Conservation (phyloP, 2,113 vertebrate species). For the Willisornis vidua region DNA sequence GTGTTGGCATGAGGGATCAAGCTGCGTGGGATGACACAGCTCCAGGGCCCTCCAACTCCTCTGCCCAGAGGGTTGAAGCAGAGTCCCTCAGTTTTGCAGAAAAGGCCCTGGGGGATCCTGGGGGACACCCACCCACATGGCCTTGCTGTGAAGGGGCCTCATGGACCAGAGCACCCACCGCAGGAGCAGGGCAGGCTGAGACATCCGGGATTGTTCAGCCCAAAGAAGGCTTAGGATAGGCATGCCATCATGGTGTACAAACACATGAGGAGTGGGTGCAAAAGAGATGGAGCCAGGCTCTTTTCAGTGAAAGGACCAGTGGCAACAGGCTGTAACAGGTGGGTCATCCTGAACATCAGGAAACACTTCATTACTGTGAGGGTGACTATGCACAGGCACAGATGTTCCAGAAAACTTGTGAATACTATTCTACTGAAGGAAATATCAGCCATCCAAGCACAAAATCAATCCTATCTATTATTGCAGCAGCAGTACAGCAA, state of each 20-base stretch:
- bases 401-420: not conserved
- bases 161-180: not conserved
- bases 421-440: not conserved
- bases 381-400: not conserved
- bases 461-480: not conserved
- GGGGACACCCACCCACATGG: not conserved
- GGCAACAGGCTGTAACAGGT: not conserved
- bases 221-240: not conserved
- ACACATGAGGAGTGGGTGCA: not conserved
- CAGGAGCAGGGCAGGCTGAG: not conserved
- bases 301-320: not conserved
- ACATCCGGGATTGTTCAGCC: not conserved
- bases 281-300: not conserved
- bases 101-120: not conserved
- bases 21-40: accelerated
- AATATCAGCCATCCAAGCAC: not conserved
- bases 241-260: not conserved
- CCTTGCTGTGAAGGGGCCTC: not conserved
- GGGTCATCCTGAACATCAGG: not conserved
- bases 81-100: not conserved
- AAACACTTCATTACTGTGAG: not conserved
- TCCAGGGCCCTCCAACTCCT: not conserved
- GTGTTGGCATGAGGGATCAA: accelerated
- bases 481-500: not conserved
- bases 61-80: not conserved